Percentiles rank a stretch among this genome's conserved stretches.
Evolutionary conservation across 2,113 vertebrate species (phyloP).

Genomic region (Gavia stellata): DNA sequence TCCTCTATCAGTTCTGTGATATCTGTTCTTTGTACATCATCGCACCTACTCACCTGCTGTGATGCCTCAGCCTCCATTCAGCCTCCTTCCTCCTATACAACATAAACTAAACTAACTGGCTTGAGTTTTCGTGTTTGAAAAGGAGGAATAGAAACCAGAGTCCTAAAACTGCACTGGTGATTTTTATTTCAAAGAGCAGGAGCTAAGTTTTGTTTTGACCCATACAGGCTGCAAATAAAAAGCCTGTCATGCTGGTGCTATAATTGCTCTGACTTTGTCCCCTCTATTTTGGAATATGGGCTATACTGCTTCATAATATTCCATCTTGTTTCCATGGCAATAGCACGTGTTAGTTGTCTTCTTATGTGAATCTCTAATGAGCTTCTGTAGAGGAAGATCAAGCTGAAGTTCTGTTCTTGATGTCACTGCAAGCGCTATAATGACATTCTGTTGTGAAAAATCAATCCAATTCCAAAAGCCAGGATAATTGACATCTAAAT

Average conservation of each 20-base stretch:
- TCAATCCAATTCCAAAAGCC: conserved; percentile 1
- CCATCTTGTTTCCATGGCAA: conserved; percentile 57
- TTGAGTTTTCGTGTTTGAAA: background rate
- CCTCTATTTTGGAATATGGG: conserved; percentile 25
- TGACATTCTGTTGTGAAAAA: conserved; percentile 43
- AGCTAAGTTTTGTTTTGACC: background rate
- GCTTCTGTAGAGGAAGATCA: conserved; percentile 45
- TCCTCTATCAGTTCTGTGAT: background rate
- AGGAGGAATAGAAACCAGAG: background rate
- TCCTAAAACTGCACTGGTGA: background rate
- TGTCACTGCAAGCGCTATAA: background rate
- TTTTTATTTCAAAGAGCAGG: background rate
- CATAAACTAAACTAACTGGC: background rate
- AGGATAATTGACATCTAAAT: background rate
- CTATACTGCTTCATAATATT: conserved; percentile 36
- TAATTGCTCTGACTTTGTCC: conserved; percentile 14
- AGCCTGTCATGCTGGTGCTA: background rate
- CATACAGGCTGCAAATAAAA: conserved; percentile 4
- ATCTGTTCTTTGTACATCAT: background rate
- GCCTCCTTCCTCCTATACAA: background rate
- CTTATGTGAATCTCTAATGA: conserved; percentile 54
- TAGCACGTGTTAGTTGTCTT: conserved; percentile 48
- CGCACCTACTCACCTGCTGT: conserved; percentile 24
- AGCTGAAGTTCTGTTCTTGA: conserved; percentile 46
- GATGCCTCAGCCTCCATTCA: background rate